phyloP scores from a whole-genome alignment of 2,797 vertebrate species.

The Poecilia velifera region DNA sequence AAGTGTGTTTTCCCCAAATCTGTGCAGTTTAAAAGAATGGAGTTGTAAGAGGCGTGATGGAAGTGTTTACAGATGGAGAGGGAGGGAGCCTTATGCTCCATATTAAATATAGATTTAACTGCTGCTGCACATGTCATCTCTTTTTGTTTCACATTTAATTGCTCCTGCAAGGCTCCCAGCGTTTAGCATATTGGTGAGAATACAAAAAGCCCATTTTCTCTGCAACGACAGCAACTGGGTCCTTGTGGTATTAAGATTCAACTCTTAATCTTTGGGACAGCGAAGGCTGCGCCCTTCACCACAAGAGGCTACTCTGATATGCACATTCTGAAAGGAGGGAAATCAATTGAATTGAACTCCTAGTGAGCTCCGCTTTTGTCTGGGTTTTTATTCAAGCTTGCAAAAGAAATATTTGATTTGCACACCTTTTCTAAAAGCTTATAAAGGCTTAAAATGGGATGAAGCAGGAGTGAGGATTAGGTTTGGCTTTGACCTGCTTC shows the following conservation, averaged over 20 bases:
- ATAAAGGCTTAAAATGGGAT: background rate
- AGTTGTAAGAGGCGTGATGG: slow-evolving; percentile 27
- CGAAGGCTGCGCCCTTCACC: slow-evolving; percentile 36
- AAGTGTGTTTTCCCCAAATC: background rate
- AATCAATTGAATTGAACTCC: slow-evolving; percentile 56
- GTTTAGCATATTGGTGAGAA: slow-evolving; percentile 15
- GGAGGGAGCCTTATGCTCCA: slow-evolving; percentile 49
- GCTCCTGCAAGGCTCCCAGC: slow-evolving; percentile 3
- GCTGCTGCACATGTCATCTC: slow-evolving; percentile 39
- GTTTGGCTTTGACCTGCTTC: slow-evolving; percentile 7
- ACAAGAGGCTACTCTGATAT: slow-evolving; percentile 53
- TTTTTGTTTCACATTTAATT: slow-evolving; percentile 27
- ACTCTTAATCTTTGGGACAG: slow-evolving; percentile 30
- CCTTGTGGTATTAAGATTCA: slow-evolving; percentile 50
- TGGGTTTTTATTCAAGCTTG: slow-evolving; percentile 16
- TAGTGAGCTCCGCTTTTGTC: slow-evolving; percentile 37
- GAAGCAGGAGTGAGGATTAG: slow-evolving; percentile 8
- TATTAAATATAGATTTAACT: slow-evolving; percentile 69
- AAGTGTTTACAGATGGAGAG: slow-evolving; percentile 45
- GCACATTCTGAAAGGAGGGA: slow-evolving; percentile 54
- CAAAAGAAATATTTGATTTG: slow-evolving; percentile 30
- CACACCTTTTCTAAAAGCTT: slow-evolving; percentile 5
- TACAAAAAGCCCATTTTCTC: slow-evolving; percentile 30
- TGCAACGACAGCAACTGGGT: slow-evolving; percentile 3
- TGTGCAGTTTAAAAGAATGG: background rate